These are phyloP conservation scores for Leuciscus waleckii DNA, from an alignment of 2,797 vertebrate species.

Conservation along the genomic window DNA sequence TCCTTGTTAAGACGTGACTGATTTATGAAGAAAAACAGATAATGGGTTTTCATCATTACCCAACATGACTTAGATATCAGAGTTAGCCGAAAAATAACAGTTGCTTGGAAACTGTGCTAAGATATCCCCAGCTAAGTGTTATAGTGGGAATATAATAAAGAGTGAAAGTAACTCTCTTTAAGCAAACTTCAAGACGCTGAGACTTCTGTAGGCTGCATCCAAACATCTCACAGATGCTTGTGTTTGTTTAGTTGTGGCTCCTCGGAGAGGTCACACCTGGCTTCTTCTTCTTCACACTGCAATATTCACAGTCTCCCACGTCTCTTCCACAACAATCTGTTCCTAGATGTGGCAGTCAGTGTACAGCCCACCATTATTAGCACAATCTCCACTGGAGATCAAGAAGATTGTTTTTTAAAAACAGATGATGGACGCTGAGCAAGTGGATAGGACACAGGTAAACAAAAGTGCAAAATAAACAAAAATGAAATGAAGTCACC, in stretches of 20 bases:
- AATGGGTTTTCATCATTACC: not conserved
- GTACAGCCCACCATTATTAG: not conserved
- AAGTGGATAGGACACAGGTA: constrained; percentile 25
- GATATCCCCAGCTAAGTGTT: not conserved
- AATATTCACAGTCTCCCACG: constrained; percentile 18
- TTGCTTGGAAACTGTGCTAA: constrained; percentile 22
- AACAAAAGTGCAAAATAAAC: not conserved
- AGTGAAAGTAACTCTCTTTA: not conserved
- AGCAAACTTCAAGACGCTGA: constrained; percentile 1
- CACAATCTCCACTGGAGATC: not conserved
- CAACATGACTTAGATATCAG: not conserved
- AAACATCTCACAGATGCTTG: constrained; percentile 3
- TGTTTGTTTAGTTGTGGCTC: constrained; percentile 10
- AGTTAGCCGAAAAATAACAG: not conserved
- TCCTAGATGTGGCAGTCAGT: not conserved
- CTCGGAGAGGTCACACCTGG: constrained; percentile 28
- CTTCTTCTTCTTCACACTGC: constrained; percentile 6
- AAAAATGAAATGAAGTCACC: not conserved
- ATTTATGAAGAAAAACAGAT: not conserved
- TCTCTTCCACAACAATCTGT: constrained; percentile 30
- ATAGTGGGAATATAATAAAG: not conserved
- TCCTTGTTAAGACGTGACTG: not conserved
- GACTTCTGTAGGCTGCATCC: not conserved
- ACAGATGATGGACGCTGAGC: not conserved
- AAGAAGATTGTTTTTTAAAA: not conserved